Conservation (phyloP, 2,113 vertebrate genomes). For the Dasyprocta punctata region DNA sequence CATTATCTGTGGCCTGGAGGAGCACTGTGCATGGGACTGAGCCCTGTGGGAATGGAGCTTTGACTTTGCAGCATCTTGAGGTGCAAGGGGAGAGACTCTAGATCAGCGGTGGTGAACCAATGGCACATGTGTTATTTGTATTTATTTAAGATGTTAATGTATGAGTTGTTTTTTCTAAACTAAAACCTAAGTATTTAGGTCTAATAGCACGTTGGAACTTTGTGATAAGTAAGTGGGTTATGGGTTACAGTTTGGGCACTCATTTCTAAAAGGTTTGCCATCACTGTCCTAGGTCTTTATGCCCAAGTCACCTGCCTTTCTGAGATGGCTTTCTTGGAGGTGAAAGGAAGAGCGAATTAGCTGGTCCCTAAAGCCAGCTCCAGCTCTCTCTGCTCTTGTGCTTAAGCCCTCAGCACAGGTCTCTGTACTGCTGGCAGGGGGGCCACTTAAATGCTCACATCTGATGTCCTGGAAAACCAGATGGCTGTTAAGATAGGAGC, state of each 20-base stretch:
- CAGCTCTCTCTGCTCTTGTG: background rate
- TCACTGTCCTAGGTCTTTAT: background rate
- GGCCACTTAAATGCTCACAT: background rate
- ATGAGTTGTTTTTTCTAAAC: background rate
- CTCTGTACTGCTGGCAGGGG: background rate
- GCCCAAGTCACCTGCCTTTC: background rate
- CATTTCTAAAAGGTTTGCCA: background rate
- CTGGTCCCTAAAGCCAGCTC: background rate
- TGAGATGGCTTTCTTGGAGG: background rate
- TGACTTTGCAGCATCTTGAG: background rate
- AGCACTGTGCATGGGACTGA: accelerated
- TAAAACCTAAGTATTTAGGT: background rate
- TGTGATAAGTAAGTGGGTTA: background rate
- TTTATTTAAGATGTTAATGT: background rate
- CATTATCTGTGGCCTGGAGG: background rate
- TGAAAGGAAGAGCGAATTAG: background rate
- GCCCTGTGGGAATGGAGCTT: background rate
- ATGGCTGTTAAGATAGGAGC: too few species aligned
- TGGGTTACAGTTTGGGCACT: background rate
- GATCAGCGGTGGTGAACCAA: background rate
- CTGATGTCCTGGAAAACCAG: background rate
- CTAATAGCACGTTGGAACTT: background rate
- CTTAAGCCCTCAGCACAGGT: background rate
- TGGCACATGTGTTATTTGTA: background rate
- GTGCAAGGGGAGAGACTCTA: too few species aligned